phyloP scores from a whole-genome alignment of 2,797 vertebrate species.

The Pogonophryne albipinna region DNA sequence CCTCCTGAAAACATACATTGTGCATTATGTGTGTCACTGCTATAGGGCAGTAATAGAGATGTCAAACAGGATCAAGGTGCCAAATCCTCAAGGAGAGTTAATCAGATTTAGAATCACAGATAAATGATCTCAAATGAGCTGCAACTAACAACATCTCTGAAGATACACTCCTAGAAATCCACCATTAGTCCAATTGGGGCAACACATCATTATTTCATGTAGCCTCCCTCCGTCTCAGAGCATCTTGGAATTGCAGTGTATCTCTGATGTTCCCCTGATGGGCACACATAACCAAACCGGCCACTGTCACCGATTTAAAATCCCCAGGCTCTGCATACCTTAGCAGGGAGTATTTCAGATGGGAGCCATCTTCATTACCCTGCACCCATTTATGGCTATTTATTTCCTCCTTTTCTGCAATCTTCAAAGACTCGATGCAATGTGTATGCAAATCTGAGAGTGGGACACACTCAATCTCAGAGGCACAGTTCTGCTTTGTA shows the following conservation, averaged over 20 bases:
- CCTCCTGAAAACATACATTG: constrained; percentile 41
- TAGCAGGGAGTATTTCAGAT: constrained; percentile 54
- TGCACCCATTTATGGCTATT: constrained; percentile 74
- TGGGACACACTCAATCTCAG: constrained; percentile 73
- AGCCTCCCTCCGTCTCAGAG: constrained; percentile 45
- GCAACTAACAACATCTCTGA: constrained; percentile 7
- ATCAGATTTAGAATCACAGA: constrained; percentile 44
- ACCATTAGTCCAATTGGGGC: constrained; percentile 50
- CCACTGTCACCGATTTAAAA: constrained; percentile 64
- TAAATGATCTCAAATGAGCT: constrained; percentile 36
- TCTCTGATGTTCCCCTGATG: constrained; percentile 52
- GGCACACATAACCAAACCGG: constrained; percentile 55
- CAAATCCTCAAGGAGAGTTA: constrained; percentile 47
- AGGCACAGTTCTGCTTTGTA: constrained; percentile 76
- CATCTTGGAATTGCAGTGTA: constrained; percentile 52
- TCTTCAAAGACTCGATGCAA: constrained; percentile 73
- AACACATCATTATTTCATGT: constrained; percentile 46
- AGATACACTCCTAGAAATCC: constrained; percentile 33
- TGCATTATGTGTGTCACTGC: constrained; percentile 33
- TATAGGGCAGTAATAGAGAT: constrained; percentile 36
- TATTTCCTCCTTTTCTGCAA: constrained; percentile 71
- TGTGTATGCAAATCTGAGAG: constrained; percentile 80
- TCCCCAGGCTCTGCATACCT: constrained; percentile 52
- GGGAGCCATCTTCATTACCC: constrained; percentile 69
- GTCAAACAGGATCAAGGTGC: constrained; percentile 37